Evolutionary conservation across 2,113 vertebrate species (phyloP).

Genomic region (Cervus canadensis): DNA sequence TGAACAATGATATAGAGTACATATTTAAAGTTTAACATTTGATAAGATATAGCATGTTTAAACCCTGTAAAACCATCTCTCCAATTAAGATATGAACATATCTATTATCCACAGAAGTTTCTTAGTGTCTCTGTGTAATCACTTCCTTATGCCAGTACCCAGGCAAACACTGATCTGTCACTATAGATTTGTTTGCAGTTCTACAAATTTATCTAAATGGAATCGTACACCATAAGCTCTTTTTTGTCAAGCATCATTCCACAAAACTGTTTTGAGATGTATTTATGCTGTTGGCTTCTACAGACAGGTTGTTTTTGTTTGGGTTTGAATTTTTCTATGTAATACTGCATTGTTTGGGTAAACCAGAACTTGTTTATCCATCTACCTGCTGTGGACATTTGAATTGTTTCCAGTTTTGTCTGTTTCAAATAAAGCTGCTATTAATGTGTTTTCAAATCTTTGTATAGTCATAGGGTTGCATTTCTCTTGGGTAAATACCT

Average conservation of each 20-base stretch:
- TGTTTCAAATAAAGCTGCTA: background rate
- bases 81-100: background rate
- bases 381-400: background rate
- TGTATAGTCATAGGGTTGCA: background rate
- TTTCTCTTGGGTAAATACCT: background rate
- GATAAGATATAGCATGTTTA: background rate
- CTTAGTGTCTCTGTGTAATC: background rate
- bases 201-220: background rate
- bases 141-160: background rate
- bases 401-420: background rate
- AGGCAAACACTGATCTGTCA: background rate
- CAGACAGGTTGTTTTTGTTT: background rate
- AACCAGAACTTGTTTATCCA: background rate
- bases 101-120: background rate
- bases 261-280: background rate
- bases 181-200: background rate
- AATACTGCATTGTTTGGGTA: background rate
- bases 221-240: background rate
- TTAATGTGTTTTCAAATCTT: background rate
- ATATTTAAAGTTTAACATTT: background rate
- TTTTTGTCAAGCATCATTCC: background rate
- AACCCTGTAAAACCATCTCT: background rate
- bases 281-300: background rate
- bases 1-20: background rate
- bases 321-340: background rate